Base-by-base conservation (phyloP, 2,888 invertebrate genomes). In the Deroplatys truncata region DNA sequence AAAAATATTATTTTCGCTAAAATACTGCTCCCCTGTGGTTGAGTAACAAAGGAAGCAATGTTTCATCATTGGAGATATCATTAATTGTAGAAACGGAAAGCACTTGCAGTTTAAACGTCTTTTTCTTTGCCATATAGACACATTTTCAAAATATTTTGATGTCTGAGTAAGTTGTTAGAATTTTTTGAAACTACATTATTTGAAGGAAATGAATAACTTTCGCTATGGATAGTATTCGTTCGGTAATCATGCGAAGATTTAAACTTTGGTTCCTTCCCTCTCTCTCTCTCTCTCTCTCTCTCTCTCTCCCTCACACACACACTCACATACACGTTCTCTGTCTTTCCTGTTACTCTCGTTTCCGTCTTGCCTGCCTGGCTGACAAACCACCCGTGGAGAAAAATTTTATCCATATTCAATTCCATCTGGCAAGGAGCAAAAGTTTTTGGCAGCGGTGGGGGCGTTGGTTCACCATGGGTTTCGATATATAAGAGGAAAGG, bases 351-450 rank as follows among this genome's bases (percentile, higher is more conserved):
- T 85, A 85, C 43, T 85, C 86, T 56, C 87, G 56, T 72, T 72
- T 72, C 56, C 56, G 56, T 72, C 7, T 56, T 56, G 56, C 56
- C 49, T 56, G 56, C 25, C 56, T 72, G 56, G 56, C 56, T 72
- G 56, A 72, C 87, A 87, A 72, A 31, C 83, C 87, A 82, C 87
- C 87, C 87, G 82, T 35, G 82, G 90, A 89, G 89, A 88, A 90
- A 92, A 92, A 92, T 93, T 93, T 93, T 93, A 93, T 93, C 93
- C 93, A 93, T 93, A 93, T 93, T 93, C 93, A 93, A 93, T 93
- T 93, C 92, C 92, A 92, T 87, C 87, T 87, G 25, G 87, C 43
- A 72, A 72, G 56, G 56, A 56, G 83, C 87, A 87, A 87, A 87
- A 87, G 87, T 92, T 92, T 93, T 92, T 92, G 92, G 92, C 92